Conservation (phyloP, 2,888 invertebrate species). For the Stictocephala bisonia region DNA sequence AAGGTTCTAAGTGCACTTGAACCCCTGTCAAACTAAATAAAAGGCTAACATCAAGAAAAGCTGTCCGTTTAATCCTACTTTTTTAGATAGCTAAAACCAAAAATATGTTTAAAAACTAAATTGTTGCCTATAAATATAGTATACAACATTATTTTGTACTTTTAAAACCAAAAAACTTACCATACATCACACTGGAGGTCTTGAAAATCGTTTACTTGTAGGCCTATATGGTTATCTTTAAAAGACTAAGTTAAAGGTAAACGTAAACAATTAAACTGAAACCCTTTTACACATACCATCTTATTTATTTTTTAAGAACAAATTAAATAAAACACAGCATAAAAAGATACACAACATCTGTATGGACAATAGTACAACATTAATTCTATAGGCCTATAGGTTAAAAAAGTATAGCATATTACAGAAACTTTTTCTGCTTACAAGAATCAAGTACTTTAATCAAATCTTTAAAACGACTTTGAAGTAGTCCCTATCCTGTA, state of each 20-base stretch:
- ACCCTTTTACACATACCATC: slow-evolving; percentile 3
- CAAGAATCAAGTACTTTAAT: slow-evolving; percentile 15
- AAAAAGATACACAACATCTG: slow-evolving; percentile 10
- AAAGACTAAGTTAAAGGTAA: slow-evolving; percentile 9
- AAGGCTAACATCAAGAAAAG: not conserved
- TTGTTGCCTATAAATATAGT: not conserved
- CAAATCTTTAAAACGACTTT: slow-evolving; percentile 37
- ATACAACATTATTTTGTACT: not conserved
- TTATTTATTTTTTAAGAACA: slow-evolving; percentile 28
- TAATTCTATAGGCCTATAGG: not conserved
- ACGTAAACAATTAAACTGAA: slow-evolving; percentile 9
- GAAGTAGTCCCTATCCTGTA: slow-evolving; percentile 5
- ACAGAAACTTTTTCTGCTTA: not conserved
- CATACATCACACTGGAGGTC: not conserved
- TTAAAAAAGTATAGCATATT: slow-evolving; percentile 3
- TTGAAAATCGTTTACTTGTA: slow-evolving; percentile 5
- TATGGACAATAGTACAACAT: slow-evolving; percentile 21
- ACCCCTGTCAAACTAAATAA: slow-evolving; percentile 38
- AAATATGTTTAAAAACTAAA: slow-evolving; percentile 1
- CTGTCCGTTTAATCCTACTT: not conserved
- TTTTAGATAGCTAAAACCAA: not conserved
- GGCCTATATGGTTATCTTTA: slow-evolving; percentile 13
- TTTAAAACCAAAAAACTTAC: slow-evolving; percentile 6
- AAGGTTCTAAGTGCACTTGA: slow-evolving; percentile 43
- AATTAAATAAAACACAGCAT: slow-evolving; percentile 23